Percentiles rank a stretch among this genome's conserved stretches.
These are phyloP conservation scores for Sphyrna mokarran DNA, from an alignment of 2,113 vertebrate species.

Conservation along the genomic window DNA sequence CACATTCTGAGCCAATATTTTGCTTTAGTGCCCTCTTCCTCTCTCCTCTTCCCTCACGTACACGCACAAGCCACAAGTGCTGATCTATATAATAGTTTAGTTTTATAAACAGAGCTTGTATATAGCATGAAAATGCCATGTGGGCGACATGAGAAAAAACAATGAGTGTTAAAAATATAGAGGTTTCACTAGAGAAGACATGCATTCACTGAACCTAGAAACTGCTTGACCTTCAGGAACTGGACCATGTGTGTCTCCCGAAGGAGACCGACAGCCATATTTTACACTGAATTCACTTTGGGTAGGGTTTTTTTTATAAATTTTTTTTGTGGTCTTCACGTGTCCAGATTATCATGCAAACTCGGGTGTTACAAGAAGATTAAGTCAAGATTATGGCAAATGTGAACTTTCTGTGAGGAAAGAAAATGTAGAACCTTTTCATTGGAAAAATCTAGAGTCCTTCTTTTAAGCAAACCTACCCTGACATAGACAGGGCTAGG, in stretches of 20 bases:
- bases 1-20: neutral
- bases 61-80: neutral
- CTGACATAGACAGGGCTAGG: no score
- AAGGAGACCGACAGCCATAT: neutral
- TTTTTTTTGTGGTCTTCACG: neutral
- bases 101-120: constrained; percentile 20
- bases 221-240: neutral
- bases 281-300: constrained; percentile 10
- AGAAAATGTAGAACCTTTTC: neutral
- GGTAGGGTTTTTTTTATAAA: neutral
- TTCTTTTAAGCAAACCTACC: neutral
- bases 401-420: neutral
- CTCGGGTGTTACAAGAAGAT: neutral
- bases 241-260: neutral
- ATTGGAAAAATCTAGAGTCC: neutral
- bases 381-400: neutral
- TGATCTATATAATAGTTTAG: neutral
- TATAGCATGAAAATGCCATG: constrained; percentile 12
- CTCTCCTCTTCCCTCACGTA: neutral
- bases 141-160: neutral
- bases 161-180: neutral
- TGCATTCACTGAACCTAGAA: neutral
- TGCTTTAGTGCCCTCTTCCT: neutral
- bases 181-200: neutral
- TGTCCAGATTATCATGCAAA: neutral